Evolutionary conservation across 64 coral and sea anemone species (phyloP).

Genomic region (Stylophora pistillata): DNA sequence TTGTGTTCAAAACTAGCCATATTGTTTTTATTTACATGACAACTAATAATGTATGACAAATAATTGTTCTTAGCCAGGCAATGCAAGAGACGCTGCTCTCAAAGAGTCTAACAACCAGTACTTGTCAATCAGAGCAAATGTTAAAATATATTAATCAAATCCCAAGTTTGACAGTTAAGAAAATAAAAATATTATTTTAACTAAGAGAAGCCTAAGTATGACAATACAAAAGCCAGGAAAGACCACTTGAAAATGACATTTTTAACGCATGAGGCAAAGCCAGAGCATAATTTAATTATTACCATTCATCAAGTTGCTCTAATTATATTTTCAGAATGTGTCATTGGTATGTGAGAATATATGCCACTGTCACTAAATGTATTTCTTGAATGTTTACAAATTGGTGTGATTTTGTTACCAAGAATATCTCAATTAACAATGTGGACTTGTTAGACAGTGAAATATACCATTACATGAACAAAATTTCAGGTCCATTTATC

Average conservation of each 20-base stretch:
- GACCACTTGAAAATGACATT: background rate
- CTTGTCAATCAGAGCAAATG: background rate
- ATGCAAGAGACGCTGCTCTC: background rate
- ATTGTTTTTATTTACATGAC: slow-evolving; percentile 18
- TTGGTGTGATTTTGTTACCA: background rate
- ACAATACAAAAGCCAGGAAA: background rate
- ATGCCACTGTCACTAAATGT: background rate
- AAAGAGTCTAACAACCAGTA: background rate
- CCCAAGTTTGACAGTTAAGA: background rate
- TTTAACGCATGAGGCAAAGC: background rate
- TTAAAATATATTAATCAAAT: background rate
- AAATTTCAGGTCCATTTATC: background rate
- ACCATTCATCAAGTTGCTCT: background rate
- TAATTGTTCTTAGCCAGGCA: slow-evolving; percentile 7
- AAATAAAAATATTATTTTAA: slow-evolving; percentile 9
- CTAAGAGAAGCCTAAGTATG: background rate
- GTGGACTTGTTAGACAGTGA: background rate
- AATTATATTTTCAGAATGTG: slow-evolving; percentile 10
- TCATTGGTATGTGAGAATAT: background rate
- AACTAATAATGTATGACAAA: slow-evolving; percentile 19
- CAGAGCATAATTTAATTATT: background rate
- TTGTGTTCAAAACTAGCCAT: slow-evolving; percentile 5
- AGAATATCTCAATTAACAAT: background rate
- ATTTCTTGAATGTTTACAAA: background rate
- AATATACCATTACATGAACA: background rate